Evolutionary conservation across 2,113 vertebrate species (phyloP), one percentile per base, ranked within the genome.

Genomic region (Chloebia gouldiae): DNA sequence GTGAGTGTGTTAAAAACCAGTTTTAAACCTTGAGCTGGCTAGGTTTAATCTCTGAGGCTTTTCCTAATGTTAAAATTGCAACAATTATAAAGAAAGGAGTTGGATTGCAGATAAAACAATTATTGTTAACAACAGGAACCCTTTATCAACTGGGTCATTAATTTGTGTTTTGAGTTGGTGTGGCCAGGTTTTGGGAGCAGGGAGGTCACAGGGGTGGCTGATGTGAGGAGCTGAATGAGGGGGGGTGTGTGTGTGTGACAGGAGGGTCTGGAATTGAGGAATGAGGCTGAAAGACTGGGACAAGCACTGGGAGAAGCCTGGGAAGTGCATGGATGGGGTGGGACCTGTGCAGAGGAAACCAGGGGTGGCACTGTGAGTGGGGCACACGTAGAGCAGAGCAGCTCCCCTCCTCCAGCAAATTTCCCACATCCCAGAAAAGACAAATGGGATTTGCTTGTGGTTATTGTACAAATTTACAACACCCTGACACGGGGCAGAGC

Each of bases 401-500:
- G 19, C 61, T 82, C 49, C 15, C 65, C 53, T 71, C 73, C 87
- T 64, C 13, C 1, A 37, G 37, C 92, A 45, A 28, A 19, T 82
- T 72, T 80, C 63, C 71, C 35, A 61, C n/a, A 86, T 16, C 80
- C 63, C 63, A 54, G 78, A 54, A 82, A 80, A 93, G 79, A 94
- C 51, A 92, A 81, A 93, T 80, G 72, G 9, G 47, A 70, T 90
- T 81, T 93, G 81, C 76, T 81, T 31, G 37, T 63, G 64, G 68
- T 70, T 86, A 51, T 40, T 86, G 79, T 59, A 73, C 70, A 42
- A 53, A 96, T 95, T 86, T 75, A 75, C 86, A 88, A 20, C 45
- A 8, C 16, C 45, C 54, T 88, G 94, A 96, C 95, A 90, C 11
- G 16, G 95, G 88, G 88, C 92, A 93, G 86, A 92, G 91, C 82